These are phyloP conservation scores for Palythoa grandiflora DNA, from an alignment of 92 coral and sea anemone genomes.

Conservation along the genomic window DNA sequence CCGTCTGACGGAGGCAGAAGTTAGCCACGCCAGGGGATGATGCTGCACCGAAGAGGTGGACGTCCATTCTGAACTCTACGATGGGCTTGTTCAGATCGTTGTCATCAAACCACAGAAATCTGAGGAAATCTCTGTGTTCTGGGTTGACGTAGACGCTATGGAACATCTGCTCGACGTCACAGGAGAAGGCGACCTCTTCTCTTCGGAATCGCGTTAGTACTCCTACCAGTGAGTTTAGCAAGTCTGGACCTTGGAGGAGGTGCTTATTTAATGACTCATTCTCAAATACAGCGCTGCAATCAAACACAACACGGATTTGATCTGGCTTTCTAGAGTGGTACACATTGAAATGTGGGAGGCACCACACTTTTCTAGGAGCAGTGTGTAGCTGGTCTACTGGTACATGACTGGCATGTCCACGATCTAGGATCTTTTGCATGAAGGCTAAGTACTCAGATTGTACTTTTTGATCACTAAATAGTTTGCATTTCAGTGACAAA, in stretches of 20 bases:
- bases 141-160: slow-evolving; percentile 35
- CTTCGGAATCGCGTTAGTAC: slow-evolving; percentile 35
- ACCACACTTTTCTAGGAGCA: slow-evolving; percentile 51
- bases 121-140: slow-evolving; percentile 48
- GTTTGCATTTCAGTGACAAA: slow-evolving; percentile 58
- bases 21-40: slow-evolving; percentile 70
- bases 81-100: slow-evolving; percentile 38
- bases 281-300: slow-evolving; percentile 54
- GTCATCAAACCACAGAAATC: slow-evolving; percentile 46
- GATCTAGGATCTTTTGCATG: slow-evolving; percentile 57
- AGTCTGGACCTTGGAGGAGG: slow-evolving; percentile 65
- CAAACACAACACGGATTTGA: slow-evolving; percentile 64
- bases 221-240: slow-evolving; percentile 49
- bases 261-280: slow-evolving; percentile 55
- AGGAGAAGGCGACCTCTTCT: slow-evolving; percentile 51
- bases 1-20: slow-evolving; percentile 66
- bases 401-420: slow-evolving; percentile 54
- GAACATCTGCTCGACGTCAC: slow-evolving; percentile 57
- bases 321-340: slow-evolving; percentile 51
- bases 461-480: slow-evolving; percentile 39
- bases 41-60: slow-evolving; percentile 70
- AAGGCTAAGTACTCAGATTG: slow-evolving; percentile 51
- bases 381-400: slow-evolving; percentile 40
- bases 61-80: slow-evolving; percentile 53
- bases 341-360: slow-evolving; percentile 59